These are phyloP conservation scores for Colossoma macropomum DNA, from an alignment of 2,113 vertebrate species.

Conservation along the genomic window DNA sequence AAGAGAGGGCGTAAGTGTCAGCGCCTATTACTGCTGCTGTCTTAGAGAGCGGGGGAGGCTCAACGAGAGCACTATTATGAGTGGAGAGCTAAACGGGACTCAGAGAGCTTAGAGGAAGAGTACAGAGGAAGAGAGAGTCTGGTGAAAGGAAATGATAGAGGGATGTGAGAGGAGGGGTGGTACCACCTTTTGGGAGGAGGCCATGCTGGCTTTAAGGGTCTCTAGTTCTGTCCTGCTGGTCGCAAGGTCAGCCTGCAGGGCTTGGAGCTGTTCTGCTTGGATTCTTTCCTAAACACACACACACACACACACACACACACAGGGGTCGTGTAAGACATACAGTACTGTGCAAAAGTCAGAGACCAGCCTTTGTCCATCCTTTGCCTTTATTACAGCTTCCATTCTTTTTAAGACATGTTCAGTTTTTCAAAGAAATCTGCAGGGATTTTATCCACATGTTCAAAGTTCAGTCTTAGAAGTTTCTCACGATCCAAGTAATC, in stretches of 20 bases:
- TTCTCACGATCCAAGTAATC: no score
- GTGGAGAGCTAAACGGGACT: background rate
- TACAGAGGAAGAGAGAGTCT: background rate
- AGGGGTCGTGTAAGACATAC: background rate
- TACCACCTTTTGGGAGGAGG: slow-evolving; percentile 84
- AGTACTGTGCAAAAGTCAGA: no score
- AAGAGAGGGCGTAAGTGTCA: background rate
- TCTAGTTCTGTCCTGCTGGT: slow-evolving; percentile 86
- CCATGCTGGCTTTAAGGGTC: slow-evolving; percentile 77
- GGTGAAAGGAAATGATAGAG: background rate
- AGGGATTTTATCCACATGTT: no score
- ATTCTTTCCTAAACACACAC: slow-evolving; percentile 50
- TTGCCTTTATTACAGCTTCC: no score
- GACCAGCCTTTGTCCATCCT: no score
- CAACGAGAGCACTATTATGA: background rate
- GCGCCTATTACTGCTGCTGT: background rate
- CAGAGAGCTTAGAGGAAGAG: background rate
- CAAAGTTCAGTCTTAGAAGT: no score
- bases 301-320: slow-evolving; percentile 36
- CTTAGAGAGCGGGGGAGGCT: background rate
- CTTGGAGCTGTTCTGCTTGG: slow-evolving; percentile 86
- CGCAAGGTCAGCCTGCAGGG: slow-evolving; percentile 84
- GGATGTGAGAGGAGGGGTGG: slow-evolving; percentile 44
- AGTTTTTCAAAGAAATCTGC: no score
- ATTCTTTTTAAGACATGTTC: no score